Percentiles rank a stretch among this genome's conserved stretches.
Evolutionary conservation across 2,888 invertebrate species (phyloP).

Genomic region (Digitonthophagus gazella): DNA sequence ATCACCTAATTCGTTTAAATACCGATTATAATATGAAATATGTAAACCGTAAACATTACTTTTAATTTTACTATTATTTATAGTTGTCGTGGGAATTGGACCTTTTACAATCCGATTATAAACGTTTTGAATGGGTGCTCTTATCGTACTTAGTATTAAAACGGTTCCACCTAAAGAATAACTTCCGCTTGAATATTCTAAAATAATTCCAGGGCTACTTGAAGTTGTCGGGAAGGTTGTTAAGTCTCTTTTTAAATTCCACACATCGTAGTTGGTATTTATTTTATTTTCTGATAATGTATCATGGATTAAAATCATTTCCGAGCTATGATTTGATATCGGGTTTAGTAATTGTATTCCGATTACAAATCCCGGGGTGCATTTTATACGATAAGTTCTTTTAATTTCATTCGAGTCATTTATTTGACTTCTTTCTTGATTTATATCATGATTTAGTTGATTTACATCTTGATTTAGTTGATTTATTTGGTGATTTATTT

Average conservation of each 20-base stretch:
- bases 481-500: too few relatives aligned
- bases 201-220: constrained; percentile 74
- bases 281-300: constrained; percentile 58
- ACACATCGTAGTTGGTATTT: constrained; percentile 63
- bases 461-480: too few relatives aligned
- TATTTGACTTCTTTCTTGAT: too few relatives aligned
- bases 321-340: constrained; percentile 83
- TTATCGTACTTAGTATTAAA: constrained; percentile 71
- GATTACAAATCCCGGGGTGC: constrained; percentile 80
- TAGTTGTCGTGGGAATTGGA: constrained; percentile 72
- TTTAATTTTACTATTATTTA: constrained; percentile 72
- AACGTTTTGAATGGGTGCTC: constrained; percentile 71
- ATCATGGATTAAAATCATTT: constrained; percentile 77
- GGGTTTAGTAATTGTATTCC: constrained; percentile 90
- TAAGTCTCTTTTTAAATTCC: constrained; percentile 80
- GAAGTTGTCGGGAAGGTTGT: constrained; percentile 89
- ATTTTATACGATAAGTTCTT: constrained; percentile 63
- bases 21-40: constrained; percentile 84
- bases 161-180: constrained; percentile 81
- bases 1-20: constrained; percentile 81
- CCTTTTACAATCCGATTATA: constrained; percentile 74
- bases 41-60: constrained; percentile 79
- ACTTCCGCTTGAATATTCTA: constrained; percentile 77
- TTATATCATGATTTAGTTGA: too few relatives aligned
- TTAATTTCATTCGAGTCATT: constrained; percentile 56